A percentile compares a stretch with the other conserved stretches of the same genome.
Conservation (phyloP, 2,113 vertebrate genomes). For the Herpetotheres cachinnans region DNA sequence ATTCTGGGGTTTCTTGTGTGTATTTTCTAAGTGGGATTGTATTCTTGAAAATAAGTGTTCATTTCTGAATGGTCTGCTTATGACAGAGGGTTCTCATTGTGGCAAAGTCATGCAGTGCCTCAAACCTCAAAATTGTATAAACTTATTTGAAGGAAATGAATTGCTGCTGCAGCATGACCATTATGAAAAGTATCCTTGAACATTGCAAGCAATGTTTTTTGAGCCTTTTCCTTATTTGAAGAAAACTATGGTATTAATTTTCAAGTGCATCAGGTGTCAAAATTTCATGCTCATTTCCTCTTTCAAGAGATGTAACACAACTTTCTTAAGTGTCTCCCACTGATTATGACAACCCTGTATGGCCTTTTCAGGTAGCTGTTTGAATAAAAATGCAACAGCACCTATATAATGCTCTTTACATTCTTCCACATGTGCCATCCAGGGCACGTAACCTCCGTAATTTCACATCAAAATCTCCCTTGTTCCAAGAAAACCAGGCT, state of each 20-base stretch:
- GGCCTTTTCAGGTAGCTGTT: neutral
- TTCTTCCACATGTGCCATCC: neutral
- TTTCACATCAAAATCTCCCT: neutral
- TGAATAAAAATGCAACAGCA: neutral
- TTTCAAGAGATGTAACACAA: neutral
- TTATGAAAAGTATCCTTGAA: neutral
- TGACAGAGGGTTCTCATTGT: constrained; percentile 48
- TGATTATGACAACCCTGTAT: neutral
- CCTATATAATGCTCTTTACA: neutral
- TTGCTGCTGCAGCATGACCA: neutral
- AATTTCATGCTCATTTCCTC: neutral
- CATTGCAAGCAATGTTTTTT: neutral
- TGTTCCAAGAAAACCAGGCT: neutral
- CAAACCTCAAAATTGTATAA: constrained; percentile 34
- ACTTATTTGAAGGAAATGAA: constrained; percentile 1
- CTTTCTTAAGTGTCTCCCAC: neutral
- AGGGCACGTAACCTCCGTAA: neutral
- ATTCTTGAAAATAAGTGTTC: neutral
- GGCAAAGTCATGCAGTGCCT: neutral
- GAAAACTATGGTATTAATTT: neutral
- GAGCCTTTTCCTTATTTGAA: neutral
- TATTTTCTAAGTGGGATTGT: constrained; percentile 24
- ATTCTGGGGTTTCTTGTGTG: constrained; percentile 7
- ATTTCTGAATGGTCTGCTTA: neutral
- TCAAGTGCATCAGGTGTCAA: neutral